phyloP scores from a whole-genome alignment of 2,888 invertebrate species.

The Perithous albicinctus region DNA sequence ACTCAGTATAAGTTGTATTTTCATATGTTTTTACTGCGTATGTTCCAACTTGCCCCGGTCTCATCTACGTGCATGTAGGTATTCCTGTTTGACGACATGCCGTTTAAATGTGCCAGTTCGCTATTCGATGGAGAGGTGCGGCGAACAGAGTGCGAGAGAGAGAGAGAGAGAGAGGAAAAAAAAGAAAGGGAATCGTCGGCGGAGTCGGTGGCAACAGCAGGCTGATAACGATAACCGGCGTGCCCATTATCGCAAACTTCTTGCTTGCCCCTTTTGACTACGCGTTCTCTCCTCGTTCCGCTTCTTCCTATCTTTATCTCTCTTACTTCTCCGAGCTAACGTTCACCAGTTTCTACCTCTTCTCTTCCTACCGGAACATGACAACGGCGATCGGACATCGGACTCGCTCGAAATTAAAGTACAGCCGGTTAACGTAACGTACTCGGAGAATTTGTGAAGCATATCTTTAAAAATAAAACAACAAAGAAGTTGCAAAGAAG shows the following conservation, averaged over 20 bases:
- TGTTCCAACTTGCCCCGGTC: too few relatives aligned
- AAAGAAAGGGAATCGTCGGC: constrained; percentile 69
- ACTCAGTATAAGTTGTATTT: too few relatives aligned
- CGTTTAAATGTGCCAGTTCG: constrained; percentile 43
- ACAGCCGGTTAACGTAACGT: constrained; percentile 69
- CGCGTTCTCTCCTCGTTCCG: constrained; percentile 60
- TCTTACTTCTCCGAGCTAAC: constrained; percentile 31
- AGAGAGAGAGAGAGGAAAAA: constrained; percentile 70
- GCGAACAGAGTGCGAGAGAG: constrained; percentile 30
- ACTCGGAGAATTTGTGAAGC: too few relatives aligned
- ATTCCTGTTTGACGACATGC: constrained; percentile 78
- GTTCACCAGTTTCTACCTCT: constrained; percentile 56
- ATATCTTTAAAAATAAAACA: too few relatives aligned
- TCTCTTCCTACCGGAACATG: constrained; percentile 63
- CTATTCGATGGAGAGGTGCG: constrained; percentile 32
- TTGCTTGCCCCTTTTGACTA: constrained; percentile 56
- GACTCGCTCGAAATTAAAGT: constrained; percentile 56
- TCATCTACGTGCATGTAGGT: constrained; percentile 67
- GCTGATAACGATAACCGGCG: constrained; percentile 79
- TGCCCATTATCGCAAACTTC: constrained; percentile 72
- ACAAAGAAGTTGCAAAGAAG: too few relatives aligned
- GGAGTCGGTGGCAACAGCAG: constrained; percentile 53
- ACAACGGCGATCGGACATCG: constrained; percentile 49
- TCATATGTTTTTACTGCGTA: too few relatives aligned
- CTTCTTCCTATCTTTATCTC: constrained; percentile 45